These are phyloP conservation scores for Falcaria lacertinaria DNA, from an alignment of 2,888 invertebrate genomes.

Conservation along the genomic window DNA sequence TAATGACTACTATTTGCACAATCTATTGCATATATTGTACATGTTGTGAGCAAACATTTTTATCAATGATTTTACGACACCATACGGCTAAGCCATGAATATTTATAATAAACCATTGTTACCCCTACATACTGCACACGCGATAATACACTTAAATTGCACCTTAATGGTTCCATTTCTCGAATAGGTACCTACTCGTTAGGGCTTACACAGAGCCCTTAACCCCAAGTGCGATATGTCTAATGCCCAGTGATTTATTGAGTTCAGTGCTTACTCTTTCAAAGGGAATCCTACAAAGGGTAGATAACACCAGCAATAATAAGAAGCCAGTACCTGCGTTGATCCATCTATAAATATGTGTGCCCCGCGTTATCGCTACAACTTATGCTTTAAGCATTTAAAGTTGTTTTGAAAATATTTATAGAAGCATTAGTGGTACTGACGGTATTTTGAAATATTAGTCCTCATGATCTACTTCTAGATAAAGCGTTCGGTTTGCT, in stretches of 20 bases:
- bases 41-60: no score
- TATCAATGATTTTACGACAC: no score
- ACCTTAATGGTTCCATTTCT: constrained; percentile 18
- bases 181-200: constrained; percentile 14
- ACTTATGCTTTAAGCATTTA: neutral
- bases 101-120: neutral
- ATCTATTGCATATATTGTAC: no score
- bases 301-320: constrained; percentile 36
- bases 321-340: constrained; percentile 26
- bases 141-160: neutral
- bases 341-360: neutral
- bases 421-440: constrained; percentile 19
- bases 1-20: no score
- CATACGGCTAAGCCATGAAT: no score
- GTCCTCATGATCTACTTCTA: constrained; percentile 21
- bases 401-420: constrained; percentile 22
- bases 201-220: constrained; percentile 27
- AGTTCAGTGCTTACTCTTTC: constrained; percentile 54
- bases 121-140: neutral
- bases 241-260: constrained; percentile 70
- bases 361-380: neutral
- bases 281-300: constrained; percentile 38
- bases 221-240: constrained; percentile 45
- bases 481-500: constrained; percentile 20
- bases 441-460: constrained; percentile 16